These are phyloP conservation scores for Teleogryllus occipitalis DNA, from an alignment of 1,140 invertebrate species.

Conservation along the genomic window DNA sequence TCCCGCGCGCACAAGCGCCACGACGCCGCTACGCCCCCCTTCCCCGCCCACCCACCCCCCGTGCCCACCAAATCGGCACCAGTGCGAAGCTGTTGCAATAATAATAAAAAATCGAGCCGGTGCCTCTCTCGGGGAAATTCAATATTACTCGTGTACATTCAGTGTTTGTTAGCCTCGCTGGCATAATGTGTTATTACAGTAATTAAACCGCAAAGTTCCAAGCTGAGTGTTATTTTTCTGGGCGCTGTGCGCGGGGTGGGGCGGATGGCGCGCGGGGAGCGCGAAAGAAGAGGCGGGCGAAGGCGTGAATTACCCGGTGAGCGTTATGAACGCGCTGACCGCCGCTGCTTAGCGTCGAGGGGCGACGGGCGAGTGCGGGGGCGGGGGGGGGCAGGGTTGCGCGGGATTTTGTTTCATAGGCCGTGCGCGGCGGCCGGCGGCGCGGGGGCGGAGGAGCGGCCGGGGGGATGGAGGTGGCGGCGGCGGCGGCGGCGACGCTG, in stretches of 20 bases:
- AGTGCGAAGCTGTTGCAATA: not conserved
- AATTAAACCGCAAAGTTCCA: constrained; percentile 4
- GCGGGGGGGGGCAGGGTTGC: not conserved
- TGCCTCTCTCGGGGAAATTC: not conserved
- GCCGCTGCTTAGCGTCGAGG: not conserved
- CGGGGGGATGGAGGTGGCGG: not conserved
- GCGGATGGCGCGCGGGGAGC: not conserved
- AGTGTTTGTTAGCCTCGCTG: constrained; percentile 3
- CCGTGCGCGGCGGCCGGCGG: not conserved
- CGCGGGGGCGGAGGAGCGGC: not conserved
- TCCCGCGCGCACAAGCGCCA: too few species aligned
- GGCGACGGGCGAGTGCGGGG: too few species aligned
- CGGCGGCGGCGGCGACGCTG: too few species aligned
- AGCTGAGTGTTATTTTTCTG: not conserved
- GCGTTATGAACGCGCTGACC: not conserved
- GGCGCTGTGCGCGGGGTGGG: too few species aligned
- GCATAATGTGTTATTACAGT: constrained; percentile 5
- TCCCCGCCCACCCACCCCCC: too few species aligned
- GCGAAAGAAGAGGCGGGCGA: not conserved
- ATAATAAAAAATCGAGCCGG: constrained; percentile 1
- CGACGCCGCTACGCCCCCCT: too few species aligned
- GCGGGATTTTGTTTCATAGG: too few species aligned
- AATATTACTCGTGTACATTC: not conserved
- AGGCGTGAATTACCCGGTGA: not conserved
- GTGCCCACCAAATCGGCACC: not conserved